Conservation (phyloP, 53 echinoderm and acorn worm species). For the Luidia sarsii region DNA sequence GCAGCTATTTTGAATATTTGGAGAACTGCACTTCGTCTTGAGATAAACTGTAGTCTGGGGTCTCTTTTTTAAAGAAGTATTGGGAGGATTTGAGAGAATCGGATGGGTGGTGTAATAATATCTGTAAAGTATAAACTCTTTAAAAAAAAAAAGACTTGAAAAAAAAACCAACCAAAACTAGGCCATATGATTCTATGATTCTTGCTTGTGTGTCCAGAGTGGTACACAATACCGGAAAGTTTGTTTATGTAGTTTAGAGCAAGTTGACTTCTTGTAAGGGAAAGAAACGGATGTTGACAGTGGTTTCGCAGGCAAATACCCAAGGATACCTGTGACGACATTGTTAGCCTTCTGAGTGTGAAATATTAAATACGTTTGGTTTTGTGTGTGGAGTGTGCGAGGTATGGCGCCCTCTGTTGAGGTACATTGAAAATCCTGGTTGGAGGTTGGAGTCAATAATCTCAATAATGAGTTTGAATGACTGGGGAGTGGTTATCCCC, state of each 20-base stretch:
- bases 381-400: not conserved
- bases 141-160: no score
- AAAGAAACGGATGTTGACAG: not conserved
- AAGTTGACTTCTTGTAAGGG: no score
- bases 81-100: no score
- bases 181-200: no score
- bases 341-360: not conserved
- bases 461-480: no score
- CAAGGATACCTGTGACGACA: not conserved
- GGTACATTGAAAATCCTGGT: not conserved
- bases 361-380: not conserved
- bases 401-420: not conserved
- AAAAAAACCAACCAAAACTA: not conserved
- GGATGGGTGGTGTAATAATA: no score
- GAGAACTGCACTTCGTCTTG: slow-evolving; percentile 29
- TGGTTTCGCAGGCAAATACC: not conserved
- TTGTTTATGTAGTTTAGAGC: no score
- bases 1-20: slow-evolving; percentile 52
- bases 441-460: not conserved
- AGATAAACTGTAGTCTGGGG: not conserved
- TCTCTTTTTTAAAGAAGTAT: not conserved
- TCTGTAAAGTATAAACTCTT: no score
- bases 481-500: no score
- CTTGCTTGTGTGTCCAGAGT: no score
- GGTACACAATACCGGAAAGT: no score